phyloP scores from a whole-genome alignment of 2,888 invertebrate species.

The Melanostoma scalare region DNA sequence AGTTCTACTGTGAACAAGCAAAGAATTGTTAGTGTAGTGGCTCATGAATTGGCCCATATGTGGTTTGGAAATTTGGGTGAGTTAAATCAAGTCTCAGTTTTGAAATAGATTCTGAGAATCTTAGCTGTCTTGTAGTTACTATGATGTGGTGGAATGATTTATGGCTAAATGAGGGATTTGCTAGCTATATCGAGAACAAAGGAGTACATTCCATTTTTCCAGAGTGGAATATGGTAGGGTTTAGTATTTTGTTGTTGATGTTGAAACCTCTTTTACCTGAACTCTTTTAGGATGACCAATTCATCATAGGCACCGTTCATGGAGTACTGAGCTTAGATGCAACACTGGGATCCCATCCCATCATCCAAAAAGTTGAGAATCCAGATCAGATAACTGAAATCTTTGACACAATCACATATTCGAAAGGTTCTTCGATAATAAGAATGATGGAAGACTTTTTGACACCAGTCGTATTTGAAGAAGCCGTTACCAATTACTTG shows the following conservation, averaged over 20 bases:
- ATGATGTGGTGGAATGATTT: slow-evolving; percentile 97
- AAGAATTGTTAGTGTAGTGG: slow-evolving; percentile 90
- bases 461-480: slow-evolving; percentile 86
- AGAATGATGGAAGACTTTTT: slow-evolving; percentile 94
- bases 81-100: background rate
- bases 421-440: slow-evolving; percentile 93
- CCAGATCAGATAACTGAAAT: slow-evolving; percentile 96
- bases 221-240: slow-evolving; percentile 89
- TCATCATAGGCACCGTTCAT: slow-evolving; percentile 88
- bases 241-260: too few species aligned
- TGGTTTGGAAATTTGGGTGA: slow-evolving; percentile 95
- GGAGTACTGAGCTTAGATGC: slow-evolving; percentile 89
- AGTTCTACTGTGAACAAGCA: slow-evolving; percentile 91
- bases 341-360: slow-evolving; percentile 93
- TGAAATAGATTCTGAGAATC: background rate
- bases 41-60: slow-evolving; percentile 97
- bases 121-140: slow-evolving; percentile 86
- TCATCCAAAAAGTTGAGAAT: slow-evolving; percentile 91
- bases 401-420: slow-evolving; percentile 95
- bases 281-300: slow-evolving; percentile 87
- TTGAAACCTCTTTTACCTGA: background rate
- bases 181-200: slow-evolving; percentile 94
- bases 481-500: slow-evolving; percentile 89
- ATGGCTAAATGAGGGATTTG: slow-evolving; percentile 97
- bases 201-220: slow-evolving; percentile 88